Evolutionary conservation across 2,888 invertebrate genomes (phyloP).

Genomic region (Scotopteryx bipunctaria): DNA sequence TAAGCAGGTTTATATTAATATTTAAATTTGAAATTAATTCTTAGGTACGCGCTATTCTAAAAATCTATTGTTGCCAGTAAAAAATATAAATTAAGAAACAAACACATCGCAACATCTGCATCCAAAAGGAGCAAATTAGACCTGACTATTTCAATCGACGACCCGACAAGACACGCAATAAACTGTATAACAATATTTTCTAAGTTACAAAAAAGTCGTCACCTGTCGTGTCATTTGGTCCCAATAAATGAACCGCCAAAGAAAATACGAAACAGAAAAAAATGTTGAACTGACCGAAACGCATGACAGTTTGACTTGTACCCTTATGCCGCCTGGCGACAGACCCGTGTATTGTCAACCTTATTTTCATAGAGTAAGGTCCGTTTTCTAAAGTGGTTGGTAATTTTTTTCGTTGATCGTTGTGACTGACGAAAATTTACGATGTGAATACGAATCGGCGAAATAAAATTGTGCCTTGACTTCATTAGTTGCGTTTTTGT

Average conservation of each 20-base stretch:
- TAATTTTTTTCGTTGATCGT: constrained; percentile 66
- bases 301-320: constrained; percentile 61
- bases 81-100: constrained; percentile 33
- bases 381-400: constrained; percentile 35
- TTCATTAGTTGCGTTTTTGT: constrained; percentile 76
- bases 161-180: constrained; percentile 73
- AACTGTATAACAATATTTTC: constrained; percentile 79
- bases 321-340: constrained; percentile 31
- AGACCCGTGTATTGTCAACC: constrained; percentile 24
- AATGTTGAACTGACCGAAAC: constrained; percentile 71
- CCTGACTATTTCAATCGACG: constrained; percentile 52
- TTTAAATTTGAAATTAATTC: no score
- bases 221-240: constrained; percentile 83
- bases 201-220: constrained; percentile 68
- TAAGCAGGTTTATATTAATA: no score
- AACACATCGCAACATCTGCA: constrained; percentile 70
- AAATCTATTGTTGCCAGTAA: no score
- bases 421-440: constrained; percentile 81
- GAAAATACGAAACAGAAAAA: constrained; percentile 72
- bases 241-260: constrained; percentile 79
- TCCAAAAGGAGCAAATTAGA: constrained; percentile 67
- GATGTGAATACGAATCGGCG: constrained; percentile 73
- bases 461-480: constrained; percentile 72
- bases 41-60: no score
- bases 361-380: constrained; percentile 40